phyloP scores from a whole-genome alignment of 2,888 invertebrate genomes.

The Ferrisia virgata region DNA sequence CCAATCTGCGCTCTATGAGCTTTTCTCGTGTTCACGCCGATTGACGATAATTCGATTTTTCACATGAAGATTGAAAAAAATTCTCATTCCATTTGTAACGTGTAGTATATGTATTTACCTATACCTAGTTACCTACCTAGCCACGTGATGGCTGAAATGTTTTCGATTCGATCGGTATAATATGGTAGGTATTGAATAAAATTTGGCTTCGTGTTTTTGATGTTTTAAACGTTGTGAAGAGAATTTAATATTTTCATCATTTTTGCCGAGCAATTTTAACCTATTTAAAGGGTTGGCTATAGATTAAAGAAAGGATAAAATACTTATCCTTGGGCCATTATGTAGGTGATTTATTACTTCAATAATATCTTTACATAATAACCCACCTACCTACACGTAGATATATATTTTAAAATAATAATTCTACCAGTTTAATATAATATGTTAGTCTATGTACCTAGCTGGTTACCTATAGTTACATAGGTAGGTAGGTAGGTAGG shows the following conservation, averaged over 20 bases:
- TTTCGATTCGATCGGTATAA: conserved; percentile 2
- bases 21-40: not conserved
- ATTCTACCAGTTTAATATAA: not conserved
- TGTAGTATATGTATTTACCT: too few relatives aligned
- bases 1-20: not conserved
- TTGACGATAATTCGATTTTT: conserved; percentile 24
- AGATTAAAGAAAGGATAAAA: not conserved
- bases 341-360: not conserved
- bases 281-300: not conserved
- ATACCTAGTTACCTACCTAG: too few relatives aligned
- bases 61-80: not conserved
- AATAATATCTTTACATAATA: not conserved
- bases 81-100: not conserved
- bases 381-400: too few relatives aligned
- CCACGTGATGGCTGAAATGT: not conserved
- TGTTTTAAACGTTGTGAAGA: not conserved
- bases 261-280: not conserved
- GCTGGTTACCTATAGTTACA: too few relatives aligned
- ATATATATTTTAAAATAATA: not conserved
- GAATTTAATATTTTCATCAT: not conserved
- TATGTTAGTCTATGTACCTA: too few relatives aligned
- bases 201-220: not conserved
- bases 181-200: not conserved
- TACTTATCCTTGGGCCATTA: not conserved
- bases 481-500: too few relatives aligned